phyloP scores from a whole-genome alignment of 1,140 invertebrate species.

The Himalopsyche phryganea region DNA sequence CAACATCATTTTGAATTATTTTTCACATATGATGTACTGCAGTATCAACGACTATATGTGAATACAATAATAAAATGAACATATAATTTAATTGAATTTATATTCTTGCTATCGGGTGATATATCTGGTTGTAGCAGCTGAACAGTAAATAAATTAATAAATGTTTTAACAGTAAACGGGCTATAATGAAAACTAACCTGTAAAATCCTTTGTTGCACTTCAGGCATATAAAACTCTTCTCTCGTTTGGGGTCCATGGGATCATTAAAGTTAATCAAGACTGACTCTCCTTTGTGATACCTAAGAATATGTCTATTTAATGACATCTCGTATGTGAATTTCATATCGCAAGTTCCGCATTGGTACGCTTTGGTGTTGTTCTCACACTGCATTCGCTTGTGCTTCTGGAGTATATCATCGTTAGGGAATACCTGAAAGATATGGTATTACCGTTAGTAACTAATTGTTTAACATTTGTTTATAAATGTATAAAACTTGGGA shows the following conservation, averaged over 20 bases:
- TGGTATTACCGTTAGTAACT: too few relatives aligned
- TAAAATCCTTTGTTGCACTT: conserved; percentile 49
- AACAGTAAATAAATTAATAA: too few relatives aligned
- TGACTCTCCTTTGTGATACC: conserved; percentile 42
- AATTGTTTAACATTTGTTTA: too few relatives aligned
- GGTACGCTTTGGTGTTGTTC: conserved; percentile 27
- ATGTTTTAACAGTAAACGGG: too few relatives aligned
- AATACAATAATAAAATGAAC: too few relatives aligned
- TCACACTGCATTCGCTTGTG: conserved; percentile 28
- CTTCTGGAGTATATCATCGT: conserved; percentile 19
- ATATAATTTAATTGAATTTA: too few relatives aligned
- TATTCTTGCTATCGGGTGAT: too few relatives aligned
- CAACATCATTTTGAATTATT: too few relatives aligned
- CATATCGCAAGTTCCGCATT: conserved; percentile 41
- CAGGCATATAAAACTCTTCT: conserved; percentile 43
- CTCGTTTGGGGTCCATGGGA: conserved; percentile 32
- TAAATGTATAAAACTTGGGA: too few relatives aligned
- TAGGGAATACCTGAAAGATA: conserved; percentile 26
- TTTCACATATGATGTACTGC: too few relatives aligned
- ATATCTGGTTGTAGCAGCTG: too few relatives aligned
- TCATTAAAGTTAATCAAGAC: conserved; percentile 42
- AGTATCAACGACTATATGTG: too few relatives aligned
- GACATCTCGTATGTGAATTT: conserved; percentile 46
- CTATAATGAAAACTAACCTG: conserved; percentile 40
- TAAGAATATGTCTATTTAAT: conserved; percentile 46